Conservation (phyloP, 2,113 vertebrate genomes). For the Rhinogobius similis region DNA sequence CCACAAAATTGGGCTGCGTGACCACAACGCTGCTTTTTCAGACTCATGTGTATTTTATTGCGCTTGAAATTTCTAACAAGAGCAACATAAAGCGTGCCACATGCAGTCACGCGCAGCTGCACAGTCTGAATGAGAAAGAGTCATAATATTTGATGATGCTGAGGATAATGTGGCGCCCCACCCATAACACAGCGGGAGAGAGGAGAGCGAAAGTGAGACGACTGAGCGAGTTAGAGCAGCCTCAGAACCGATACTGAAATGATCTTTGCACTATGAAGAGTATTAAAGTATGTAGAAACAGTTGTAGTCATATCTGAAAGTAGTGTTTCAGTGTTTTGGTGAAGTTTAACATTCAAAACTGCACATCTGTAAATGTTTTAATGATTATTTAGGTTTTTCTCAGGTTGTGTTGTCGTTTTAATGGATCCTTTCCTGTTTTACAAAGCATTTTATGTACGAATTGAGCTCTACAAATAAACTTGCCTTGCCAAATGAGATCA, state of each 20-base stretch:
- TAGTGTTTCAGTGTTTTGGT: too few species aligned
- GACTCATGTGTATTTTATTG: constrained; percentile 51
- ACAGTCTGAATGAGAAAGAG: constrained; percentile 57
- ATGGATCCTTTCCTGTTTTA: too few species aligned
- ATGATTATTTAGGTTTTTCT: too few species aligned
- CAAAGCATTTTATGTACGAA: too few species aligned
- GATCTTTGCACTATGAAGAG: too few species aligned
- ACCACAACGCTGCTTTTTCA: constrained; percentile 48
- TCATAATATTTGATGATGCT: constrained; percentile 64
- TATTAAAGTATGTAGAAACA: too few species aligned
- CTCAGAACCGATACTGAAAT: neutral
- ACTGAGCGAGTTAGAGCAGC: constrained; percentile 6
- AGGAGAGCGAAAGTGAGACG: constrained; percentile 1
- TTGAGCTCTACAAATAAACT: too few species aligned
- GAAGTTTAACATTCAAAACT: too few species aligned
- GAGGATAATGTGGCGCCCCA: constrained; percentile 36
- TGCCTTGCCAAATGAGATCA: too few species aligned
- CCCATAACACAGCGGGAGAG: constrained; percentile 52
- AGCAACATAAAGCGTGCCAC: constrained; percentile 52
- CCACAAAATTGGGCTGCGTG: constrained; percentile 47
- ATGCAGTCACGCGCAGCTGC: constrained; percentile 40
- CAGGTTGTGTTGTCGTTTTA: too few species aligned
- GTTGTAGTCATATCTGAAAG: too few species aligned
- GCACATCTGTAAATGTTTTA: too few species aligned
- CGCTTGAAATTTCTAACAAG: constrained; percentile 57